These are phyloP conservation scores for Andricus grossulariae DNA, from an alignment of 1,140 invertebrate genomes.

Conservation along the genomic window DNA sequence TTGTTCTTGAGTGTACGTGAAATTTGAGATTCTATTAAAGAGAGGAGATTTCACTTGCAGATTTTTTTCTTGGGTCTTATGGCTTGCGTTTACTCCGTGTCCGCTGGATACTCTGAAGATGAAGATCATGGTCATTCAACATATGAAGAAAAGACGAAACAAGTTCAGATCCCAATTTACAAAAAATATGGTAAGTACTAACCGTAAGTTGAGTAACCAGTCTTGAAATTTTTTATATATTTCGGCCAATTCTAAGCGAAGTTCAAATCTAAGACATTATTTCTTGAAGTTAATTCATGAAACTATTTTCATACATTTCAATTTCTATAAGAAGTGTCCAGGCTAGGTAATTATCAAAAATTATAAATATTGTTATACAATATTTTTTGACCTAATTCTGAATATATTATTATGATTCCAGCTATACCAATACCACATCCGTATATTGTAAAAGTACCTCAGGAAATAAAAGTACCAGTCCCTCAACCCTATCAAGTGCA, in stretches of 20 bases:
- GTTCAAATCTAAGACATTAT: too few relatives aligned
- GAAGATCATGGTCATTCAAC: constrained; percentile 58
- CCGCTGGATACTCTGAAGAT: constrained; percentile 54
- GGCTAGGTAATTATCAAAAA: too few relatives aligned
- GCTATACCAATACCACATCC: constrained; percentile 87
- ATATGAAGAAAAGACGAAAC: constrained; percentile 76
- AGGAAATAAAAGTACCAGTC: constrained; percentile 84
- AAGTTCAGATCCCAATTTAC: constrained; percentile 83
- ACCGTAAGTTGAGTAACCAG: too few relatives aligned
- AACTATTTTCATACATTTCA: too few relatives aligned
- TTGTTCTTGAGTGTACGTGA: constrained; percentile 13
- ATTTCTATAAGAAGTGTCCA: too few relatives aligned
- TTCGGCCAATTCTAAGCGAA: too few relatives aligned
- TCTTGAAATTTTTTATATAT: too few relatives aligned
- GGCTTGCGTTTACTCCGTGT: constrained; percentile 42
- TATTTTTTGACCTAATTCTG: background rate
- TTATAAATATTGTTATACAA: too few relatives aligned
- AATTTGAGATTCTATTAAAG: background rate
- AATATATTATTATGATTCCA: constrained; percentile 51
- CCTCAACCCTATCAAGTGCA: constrained; percentile 86
- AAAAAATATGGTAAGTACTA: constrained; percentile 79
- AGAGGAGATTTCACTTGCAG: constrained; percentile 50
- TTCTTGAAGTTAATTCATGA: too few relatives aligned
- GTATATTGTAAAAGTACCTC: constrained; percentile 83
- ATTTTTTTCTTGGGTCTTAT: constrained; percentile 53